Base-by-base conservation (phyloP, 2,113 vertebrate species). In the Hippocampus mohnikei region DNA sequence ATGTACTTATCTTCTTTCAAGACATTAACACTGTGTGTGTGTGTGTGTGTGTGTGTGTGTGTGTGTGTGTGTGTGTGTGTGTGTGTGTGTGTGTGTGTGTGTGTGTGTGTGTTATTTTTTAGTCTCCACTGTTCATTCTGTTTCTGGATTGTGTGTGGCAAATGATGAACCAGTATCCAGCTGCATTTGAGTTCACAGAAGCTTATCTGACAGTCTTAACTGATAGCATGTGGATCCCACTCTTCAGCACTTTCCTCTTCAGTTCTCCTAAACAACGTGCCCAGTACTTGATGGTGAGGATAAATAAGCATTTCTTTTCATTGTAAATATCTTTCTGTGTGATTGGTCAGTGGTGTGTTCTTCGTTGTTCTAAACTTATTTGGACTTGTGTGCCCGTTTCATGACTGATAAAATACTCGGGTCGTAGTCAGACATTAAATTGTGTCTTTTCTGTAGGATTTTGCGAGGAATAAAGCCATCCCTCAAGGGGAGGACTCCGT, bases 71-170 rank as follows among this genome's bases (percentile, higher is more conserved):
- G 29, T 29, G 29, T 29, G 29, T 29, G 29, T 29, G 29, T 29
- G 29, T 29, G 29, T 29, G 29, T 29, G 29, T 29, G 29, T 29
- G 29, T 33, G 29, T 33, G 29, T 33, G 29, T 33, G 29, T 33
- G 29, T 5, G 29, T 33, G 3, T 5, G 29, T 11, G 62, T 16
- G 69, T 6, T 27, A 1, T 50, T 69, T 25, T 83, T 13, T 77
- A 99, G 97, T 95, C 93, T 40, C 97, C 96, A 2, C 82, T 99
- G 85, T 99, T 99, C 85, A 70, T 95, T 86, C 91, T 99, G 53
- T 99, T 99, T 87, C 88, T 99, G 83, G 95, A 99, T 86, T 96
- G 96, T 16, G 93, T 95, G 10, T 99, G 97, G 97, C 97, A 99
- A 88, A 93, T 99, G 71, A 90, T 97, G 27, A 94, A 96, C 11